Base-by-base conservation (phyloP, 2,113 vertebrate species). In the Zosterops lateralis region DNA sequence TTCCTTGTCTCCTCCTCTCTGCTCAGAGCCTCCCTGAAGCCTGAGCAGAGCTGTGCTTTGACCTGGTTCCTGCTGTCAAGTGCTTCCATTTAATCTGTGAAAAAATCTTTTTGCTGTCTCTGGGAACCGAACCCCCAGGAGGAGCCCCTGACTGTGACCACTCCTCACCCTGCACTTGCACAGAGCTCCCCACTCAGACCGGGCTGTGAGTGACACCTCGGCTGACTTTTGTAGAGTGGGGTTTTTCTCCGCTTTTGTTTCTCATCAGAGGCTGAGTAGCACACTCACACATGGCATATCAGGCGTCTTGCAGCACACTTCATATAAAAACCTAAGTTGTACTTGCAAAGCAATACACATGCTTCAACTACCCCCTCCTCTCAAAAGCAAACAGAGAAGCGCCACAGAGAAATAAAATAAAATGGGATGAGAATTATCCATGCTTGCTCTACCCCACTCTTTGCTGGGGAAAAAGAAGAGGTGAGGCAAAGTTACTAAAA, bases 301-400 rank as follows among this genome's bases (percentile, higher is more conserved):
- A 94, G 93, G 88, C 70, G 76, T 94, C 73, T 96, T 87, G 78
- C 94, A 97, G 93, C 87, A 95, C 84, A 92, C 95, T 97, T 94
- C 84, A 96, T 97, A 96, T 83, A 91, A 95, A 96, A 97, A 97
- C 81, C 90, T 96, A 95, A 97, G 96, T 94, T 95, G 94, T 96
- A 96, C 95, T 95, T 93, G 95, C 93, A 95, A 94, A 93, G 91
- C 92, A 94, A 92, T 93, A 95, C 95, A 91, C 86, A 83, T 85
- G 86, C 85, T 96, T 89, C 88, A 85, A 66, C 96, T 94, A 76
- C 82, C 93, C 93, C 88, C 93, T 92, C 95, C 92, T 90, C 93
- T 88, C 93, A 74, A 93, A 94, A 93, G 92, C 96, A 96, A 96
- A 95, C 93, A 95, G 90, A 74, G 80, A 90, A 94, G 56, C 12